Percentiles rank a stretch among this genome's conserved stretches.
Conservation (phyloP, 2,113 vertebrate species). For the Phrynosoma platyrhinos region DNA sequence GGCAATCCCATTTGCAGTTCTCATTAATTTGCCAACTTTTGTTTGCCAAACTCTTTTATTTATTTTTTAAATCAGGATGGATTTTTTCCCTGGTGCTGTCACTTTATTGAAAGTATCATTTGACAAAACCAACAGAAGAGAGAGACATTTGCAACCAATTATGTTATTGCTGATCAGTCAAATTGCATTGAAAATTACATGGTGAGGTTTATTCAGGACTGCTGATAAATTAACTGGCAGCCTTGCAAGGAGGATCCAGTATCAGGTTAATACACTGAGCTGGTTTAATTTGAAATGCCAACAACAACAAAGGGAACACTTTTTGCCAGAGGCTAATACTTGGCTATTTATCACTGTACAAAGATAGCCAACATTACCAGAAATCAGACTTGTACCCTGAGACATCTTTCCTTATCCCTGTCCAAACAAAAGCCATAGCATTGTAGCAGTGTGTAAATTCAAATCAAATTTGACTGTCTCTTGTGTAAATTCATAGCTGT, state of each 20-base stretch:
- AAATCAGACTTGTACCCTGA: constrained; percentile 23
- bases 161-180: constrained; percentile 82
- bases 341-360: constrained; percentile 46
- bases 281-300: constrained; percentile 45
- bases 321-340: constrained; percentile 35
- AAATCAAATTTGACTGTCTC: constrained; percentile 43
- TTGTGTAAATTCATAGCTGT: constrained; percentile 54
- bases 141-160: constrained; percentile 82
- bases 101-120: constrained; percentile 78
- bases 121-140: constrained; percentile 73
- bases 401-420: neutral
- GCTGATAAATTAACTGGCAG: constrained; percentile 74
- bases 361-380: constrained; percentile 30
- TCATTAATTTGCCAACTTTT: constrained; percentile 31
- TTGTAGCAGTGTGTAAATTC: constrained; percentile 24
- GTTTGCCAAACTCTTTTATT: constrained; percentile 33
- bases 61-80: neutral
- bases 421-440: accelerated
- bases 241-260: constrained; percentile 46
- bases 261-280: constrained; percentile 73
- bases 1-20: neutral
- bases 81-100: constrained; percentile 39
- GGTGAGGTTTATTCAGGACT: constrained; percentile 71
- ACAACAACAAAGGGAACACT: neutral
- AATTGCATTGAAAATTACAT: constrained; percentile 76